phyloP scores from a whole-genome alignment of 2,888 invertebrate genomes.

The Erynnis tages region DNA sequence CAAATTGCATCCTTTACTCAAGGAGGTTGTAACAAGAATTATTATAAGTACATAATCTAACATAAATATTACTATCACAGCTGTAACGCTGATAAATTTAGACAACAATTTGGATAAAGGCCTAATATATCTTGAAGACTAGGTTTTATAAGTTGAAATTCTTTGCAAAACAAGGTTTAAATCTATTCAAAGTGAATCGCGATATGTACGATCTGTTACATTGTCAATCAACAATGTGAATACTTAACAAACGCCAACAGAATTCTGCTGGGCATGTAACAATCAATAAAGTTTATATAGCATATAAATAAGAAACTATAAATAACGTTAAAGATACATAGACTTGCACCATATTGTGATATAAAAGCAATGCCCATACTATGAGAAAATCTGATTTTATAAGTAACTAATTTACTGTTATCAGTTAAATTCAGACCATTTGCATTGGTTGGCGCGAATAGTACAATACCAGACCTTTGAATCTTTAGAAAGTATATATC shows the following conservation, averaged over 20 bases:
- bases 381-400: background rate
- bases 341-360: conserved; percentile 27
- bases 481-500: no score
- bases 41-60: conserved; percentile 53
- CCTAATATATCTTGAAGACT: conserved; percentile 57
- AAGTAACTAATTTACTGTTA: no score
- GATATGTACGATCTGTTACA: conserved; percentile 7
- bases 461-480: no score
- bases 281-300: conserved; percentile 13
- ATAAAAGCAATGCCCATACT: background rate
- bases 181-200: background rate
- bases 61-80: conserved; percentile 53
- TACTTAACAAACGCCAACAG: conserved; percentile 5
- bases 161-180: conserved; percentile 3
- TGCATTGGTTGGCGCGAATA: no score
- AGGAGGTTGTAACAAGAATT: conserved; percentile 39
- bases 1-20: conserved; percentile 27
- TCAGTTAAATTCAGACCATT: no score
- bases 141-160: conserved; percentile 43
- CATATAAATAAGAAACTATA: conserved; percentile 16
- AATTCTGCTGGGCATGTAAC: conserved; percentile 5
- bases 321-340: conserved; percentile 18
- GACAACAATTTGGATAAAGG: conserved; percentile 53
- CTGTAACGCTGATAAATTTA: conserved; percentile 50
- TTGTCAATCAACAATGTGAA: conserved; percentile 5